These are phyloP conservation scores for Melanotaenia pygmaea DNA, from an alignment of 2,797 vertebrate species.

Conservation along the genomic window DNA sequence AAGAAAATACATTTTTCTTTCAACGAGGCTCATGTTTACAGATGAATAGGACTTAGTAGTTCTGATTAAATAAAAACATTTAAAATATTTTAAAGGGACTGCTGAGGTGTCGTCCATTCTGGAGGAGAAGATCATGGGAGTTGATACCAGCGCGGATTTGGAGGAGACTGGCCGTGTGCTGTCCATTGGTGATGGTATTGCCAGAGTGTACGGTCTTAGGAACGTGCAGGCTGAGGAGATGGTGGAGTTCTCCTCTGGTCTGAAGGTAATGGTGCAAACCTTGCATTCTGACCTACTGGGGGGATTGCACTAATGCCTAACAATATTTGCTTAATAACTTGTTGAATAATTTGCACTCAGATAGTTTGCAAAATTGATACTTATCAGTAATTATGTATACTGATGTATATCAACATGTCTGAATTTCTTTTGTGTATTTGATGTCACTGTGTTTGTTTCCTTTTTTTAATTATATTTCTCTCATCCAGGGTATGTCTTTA, in stretches of 20 bases:
- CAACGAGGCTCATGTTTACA: background rate
- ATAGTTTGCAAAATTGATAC: background rate
- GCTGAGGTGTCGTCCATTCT: slow-evolving; percentile 93
- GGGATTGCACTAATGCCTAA: background rate
- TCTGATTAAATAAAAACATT: background rate
- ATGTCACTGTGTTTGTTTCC: background rate
- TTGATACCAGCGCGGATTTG: slow-evolving; percentile 89
- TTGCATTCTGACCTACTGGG: background rate
- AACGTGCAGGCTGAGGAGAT: slow-evolving; percentile 99
- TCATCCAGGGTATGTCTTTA: slow-evolving; percentile 93
- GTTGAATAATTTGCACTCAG: background rate
- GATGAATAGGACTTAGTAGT: background rate
- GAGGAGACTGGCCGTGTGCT: slow-evolving; percentile 95
- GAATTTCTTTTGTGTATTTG: background rate
- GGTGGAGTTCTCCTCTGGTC: slow-evolving; percentile 97
- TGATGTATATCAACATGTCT: background rate
- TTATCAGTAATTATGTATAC: background rate
- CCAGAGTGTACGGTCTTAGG: slow-evolving; percentile 93
- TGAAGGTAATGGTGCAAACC: slow-evolving; percentile 81
- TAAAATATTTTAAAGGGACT: slow-evolving; percentile 49
- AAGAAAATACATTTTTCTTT: background rate
- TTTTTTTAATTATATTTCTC: background rate
- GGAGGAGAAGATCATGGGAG: slow-evolving; percentile 93
- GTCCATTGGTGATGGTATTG: slow-evolving; percentile 96
- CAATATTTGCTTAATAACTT: background rate